Conservation (phyloP, 2,797 vertebrate genomes). For the Tiaroga cobitis region DNA sequence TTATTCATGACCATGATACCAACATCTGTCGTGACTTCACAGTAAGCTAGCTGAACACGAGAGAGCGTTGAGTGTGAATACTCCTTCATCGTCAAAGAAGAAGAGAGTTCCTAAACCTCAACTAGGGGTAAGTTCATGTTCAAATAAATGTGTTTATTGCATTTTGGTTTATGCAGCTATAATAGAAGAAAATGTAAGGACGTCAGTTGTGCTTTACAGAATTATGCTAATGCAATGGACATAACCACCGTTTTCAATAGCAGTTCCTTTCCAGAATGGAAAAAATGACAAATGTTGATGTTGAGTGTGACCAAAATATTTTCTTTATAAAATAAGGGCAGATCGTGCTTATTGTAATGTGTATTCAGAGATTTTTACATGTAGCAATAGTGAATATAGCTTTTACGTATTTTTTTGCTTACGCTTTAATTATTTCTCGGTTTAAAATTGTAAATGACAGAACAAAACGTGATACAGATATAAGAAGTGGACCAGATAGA, state of each 20-base stretch:
- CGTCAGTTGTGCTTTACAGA: background rate
- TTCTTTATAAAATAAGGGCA: background rate
- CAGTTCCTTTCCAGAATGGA: background rate
- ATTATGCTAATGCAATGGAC: background rate
- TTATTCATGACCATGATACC: slow-evolving; percentile 75
- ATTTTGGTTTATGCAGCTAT: background rate
- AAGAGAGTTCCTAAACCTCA: slow-evolving; percentile 31
- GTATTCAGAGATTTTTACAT: background rate
- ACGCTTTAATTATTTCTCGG: background rate
- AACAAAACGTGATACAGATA: background rate
- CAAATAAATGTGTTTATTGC: background rate
- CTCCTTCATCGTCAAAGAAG: background rate
- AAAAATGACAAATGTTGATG: background rate
- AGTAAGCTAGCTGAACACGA: slow-evolving; percentile 59
- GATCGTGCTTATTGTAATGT: background rate
- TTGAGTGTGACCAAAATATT: background rate
- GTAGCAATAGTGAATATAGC: background rate
- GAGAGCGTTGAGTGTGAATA: slow-evolving; percentile 54
- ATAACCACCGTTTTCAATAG: background rate
- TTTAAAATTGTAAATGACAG: slow-evolving; percentile 6
- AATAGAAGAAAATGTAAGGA: background rate
- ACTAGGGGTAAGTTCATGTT: slow-evolving; percentile 59
- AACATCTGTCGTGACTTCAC: slow-evolving; percentile 76
- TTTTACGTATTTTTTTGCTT: background rate
- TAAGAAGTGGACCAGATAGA: slow-evolving; percentile 14